These are phyloP conservation scores for Lophochroa leadbeateri DNA, from an alignment of 2,113 vertebrate species.

Conservation along the genomic window DNA sequence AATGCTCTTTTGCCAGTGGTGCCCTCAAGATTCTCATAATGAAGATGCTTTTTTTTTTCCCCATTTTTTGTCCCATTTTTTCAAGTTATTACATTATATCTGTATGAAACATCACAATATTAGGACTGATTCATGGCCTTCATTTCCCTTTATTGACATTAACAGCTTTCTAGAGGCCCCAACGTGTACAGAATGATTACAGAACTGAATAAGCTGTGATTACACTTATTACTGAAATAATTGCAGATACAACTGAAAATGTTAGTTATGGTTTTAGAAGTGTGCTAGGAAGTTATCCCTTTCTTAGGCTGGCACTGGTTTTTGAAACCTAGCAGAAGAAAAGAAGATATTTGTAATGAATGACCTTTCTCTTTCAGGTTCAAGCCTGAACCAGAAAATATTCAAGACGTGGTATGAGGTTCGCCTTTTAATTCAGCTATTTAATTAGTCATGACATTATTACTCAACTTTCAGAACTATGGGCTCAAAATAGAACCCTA, in stretches of 20 bases:
- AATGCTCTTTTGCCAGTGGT: background rate
- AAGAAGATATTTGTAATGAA: background rate
- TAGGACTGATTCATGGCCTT: background rate
- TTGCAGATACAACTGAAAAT: background rate
- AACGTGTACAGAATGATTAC: background rate
- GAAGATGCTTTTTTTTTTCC: background rate
- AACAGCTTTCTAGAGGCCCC: background rate
- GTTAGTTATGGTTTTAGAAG: background rate
- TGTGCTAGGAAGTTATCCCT: background rate
- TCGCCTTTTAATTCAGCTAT: constrained; percentile 20
- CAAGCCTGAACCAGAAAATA: background rate
- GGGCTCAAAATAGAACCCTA: background rate
- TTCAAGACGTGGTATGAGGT: background rate
- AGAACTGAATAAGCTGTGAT: background rate
- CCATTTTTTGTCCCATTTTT: background rate
- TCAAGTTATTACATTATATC: background rate
- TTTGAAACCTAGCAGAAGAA: background rate
- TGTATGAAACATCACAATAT: background rate
- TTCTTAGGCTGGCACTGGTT: background rate
- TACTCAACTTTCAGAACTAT: background rate
- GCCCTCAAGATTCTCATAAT: background rate
- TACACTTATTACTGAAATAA: background rate
- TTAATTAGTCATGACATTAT: constrained; percentile 17
- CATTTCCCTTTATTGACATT: background rate
- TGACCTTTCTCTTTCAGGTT: background rate